Base-by-base conservation (phyloP, 1,140 invertebrate species). In the Globodera rostochiensis region DNA sequence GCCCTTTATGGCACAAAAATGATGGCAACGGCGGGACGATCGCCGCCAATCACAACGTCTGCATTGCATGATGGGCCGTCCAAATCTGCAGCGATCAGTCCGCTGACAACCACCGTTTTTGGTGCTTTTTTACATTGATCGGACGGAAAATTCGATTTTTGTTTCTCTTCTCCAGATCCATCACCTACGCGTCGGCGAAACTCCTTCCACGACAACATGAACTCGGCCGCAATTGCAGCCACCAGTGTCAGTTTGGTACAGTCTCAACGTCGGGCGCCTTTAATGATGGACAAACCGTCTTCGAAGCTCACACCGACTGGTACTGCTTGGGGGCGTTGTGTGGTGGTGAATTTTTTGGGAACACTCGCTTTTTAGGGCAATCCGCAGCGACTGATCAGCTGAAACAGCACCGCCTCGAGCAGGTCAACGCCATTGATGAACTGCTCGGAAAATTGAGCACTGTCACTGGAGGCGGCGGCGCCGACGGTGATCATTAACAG, bases 371-470 rank as follows among this genome's bases (percentile, higher is more conserved):
- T 64, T 64, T 19, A 64, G 19, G 11, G 1, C 57, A 71, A 36
- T 4, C 69, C 69, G 3, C 69, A 21, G 19, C 69, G 21, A 71
- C 5, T 47, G 69, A 36, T 45, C 36, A 71, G 9, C 69, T 45
- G 69, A 36, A 71, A n/a, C 25, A 71, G 25, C 69, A 71, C 2
- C 69, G 69, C 69, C 8, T 15, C 5, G 1, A 71, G 2, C 69
- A 71, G 69, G 36, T 36, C 69, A 71, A 45, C n/a, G 69, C 25
- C 46, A 71, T 71, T 6, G 69, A 71, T 19, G 69, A 71, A 11
- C 19, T 71, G 69, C 21, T 71, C 9, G 69, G 69, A 11, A 71
- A 71, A 19, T 47, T 71, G 25, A 71, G 69, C 69, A 71, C 11
- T 7, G 67, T 9, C 11, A 70, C 69, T 5, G 36, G 2, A 6